Evolutionary conservation across 2,113 vertebrate genomes (phyloP), one percentile per base, ranked within the genome.

Genomic region (Marcusenius ussheri): DNA sequence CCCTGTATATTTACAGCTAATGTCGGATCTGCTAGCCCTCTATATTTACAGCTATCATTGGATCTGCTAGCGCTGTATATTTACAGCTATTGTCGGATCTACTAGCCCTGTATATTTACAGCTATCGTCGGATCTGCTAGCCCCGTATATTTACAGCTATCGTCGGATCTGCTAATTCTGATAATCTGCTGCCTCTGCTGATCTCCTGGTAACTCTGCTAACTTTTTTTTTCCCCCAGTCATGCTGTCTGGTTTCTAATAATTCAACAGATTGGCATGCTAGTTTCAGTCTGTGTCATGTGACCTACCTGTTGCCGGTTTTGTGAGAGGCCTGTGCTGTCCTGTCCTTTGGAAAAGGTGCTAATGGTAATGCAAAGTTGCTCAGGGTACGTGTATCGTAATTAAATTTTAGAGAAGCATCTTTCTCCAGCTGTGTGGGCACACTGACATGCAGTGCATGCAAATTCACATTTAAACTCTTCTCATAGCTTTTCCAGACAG

Each of bases 341-440:
- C n/a, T 62, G 56, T 58, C 56, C 56, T 66, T 66, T 66, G 9
- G 62, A 11, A 27, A 66, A 27, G 24, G 8, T 31, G 62, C 62
- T n/a, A 84, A 46, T n/a, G 15, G 1, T 27, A 80, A 42, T 31
- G 35, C 9, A 9, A 10, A 84, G 45, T 83, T 3, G 83, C 42
- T 46, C 19, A 9, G 83, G 21, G 3, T 21, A 47, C 7, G 0
- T n/a, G 19, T 42, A 11, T 47, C 45, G 3, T 45, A 10, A 84
- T 24, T 21, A 10, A 19, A 51, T 31, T 50, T 13, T 6, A 15
- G 21, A 45, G 83, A 51, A 49, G 85, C 45, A 24, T 51, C 47
- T 87, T 87, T 86, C 84, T 86, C 42, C n/a, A 6, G n/a, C 13
- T 56, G 27, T 87, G 85, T 87, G 85, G n/a, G 17, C n/a, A 35